A percentile compares a stretch with the other conserved stretches of the same genome.
These are phyloP conservation scores for Cataglyphis albicans DNA, from an alignment of 2,888 invertebrate genomes.

Conservation along the genomic window DNA sequence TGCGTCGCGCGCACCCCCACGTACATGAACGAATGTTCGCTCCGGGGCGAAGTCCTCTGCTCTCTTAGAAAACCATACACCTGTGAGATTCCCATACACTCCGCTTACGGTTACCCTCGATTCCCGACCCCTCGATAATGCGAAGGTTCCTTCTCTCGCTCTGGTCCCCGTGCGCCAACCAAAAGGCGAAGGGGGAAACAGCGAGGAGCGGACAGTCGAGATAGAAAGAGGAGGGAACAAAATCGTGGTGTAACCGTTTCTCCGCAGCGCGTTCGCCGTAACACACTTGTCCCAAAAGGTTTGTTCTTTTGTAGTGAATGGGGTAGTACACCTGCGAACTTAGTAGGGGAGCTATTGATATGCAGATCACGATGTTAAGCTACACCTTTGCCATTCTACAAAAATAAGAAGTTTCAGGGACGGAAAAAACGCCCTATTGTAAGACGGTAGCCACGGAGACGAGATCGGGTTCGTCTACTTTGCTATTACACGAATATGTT, in stretches of 20 bases:
- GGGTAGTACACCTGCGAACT: constrained; percentile 85
- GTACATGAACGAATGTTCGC: constrained; percentile 69
- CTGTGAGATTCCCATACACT: constrained; percentile 85
- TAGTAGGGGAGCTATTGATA: constrained; percentile 83
- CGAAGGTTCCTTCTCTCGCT: constrained; percentile 68
- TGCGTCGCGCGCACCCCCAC: constrained; percentile 37
- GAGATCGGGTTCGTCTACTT: constrained; percentile 52
- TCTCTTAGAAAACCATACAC: constrained; percentile 83
- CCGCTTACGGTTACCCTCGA: constrained; percentile 73
- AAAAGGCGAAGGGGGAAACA: constrained; percentile 54
- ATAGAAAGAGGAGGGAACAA: constrained; percentile 67
- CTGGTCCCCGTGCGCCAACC: constrained; percentile 62
- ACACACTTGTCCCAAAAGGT: constrained; percentile 83
- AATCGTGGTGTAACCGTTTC: constrained; percentile 85
- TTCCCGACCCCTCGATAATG: constrained; percentile 78
- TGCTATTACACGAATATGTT: constrained; percentile 45
- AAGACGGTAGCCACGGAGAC: constrained; percentile 55
- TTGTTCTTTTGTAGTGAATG: constrained; percentile 79
- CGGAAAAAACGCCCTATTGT: constrained; percentile 67
- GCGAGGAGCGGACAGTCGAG: constrained; percentile 50
- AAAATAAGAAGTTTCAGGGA: constrained; percentile 77
- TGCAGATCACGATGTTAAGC: constrained; percentile 83
- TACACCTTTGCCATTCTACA: constrained; percentile 80
- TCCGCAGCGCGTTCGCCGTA: constrained; percentile 76
- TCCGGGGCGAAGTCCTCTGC: constrained; percentile 73